These are phyloP conservation scores for Hydrocynus forskahlii DNA, from an alignment of 2,797 vertebrate genomes.

Conservation along the genomic window DNA sequence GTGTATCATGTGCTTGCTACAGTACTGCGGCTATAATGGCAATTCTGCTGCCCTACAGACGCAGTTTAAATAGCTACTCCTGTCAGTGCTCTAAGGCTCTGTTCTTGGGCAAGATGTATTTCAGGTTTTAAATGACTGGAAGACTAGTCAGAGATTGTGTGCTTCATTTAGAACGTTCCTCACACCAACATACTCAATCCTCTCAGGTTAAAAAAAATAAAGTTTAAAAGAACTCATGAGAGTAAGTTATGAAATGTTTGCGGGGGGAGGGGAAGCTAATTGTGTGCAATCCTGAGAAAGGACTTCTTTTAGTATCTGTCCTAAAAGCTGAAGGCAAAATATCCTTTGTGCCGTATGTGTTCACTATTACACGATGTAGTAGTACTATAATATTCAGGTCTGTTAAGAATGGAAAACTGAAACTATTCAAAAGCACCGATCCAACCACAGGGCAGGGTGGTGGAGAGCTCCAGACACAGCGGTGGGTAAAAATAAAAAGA, in stretches of 20 bases:
- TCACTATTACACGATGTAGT: conserved; percentile 51
- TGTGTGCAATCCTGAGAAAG: conserved; percentile 76
- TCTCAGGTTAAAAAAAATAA: conserved; percentile 49
- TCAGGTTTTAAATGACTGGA: conserved; percentile 68
- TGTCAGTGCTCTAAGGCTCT: conserved; percentile 49
- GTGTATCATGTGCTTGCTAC: conserved; percentile 43
- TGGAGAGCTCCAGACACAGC: not conserved
- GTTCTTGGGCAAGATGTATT: conserved; percentile 62
- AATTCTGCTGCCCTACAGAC: conserved; percentile 5
- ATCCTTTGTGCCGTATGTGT: conserved; percentile 55
- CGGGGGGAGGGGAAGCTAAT: conserved; percentile 54
- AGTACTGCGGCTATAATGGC: conserved; percentile 54
- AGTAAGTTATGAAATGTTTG: conserved; percentile 58
- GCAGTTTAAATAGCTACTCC: conserved; percentile 37
- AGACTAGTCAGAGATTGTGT: conserved; percentile 74
- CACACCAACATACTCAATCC: conserved; percentile 46
- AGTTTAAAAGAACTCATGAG: conserved; percentile 49
- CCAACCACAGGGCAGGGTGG: not conserved
- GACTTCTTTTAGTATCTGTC: conserved; percentile 48
- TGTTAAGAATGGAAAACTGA: not conserved
- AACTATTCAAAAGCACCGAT: not conserved
- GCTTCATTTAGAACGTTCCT: conserved; percentile 58
- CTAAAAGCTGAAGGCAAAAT: conserved; percentile 66
- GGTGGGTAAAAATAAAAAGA: conserved; percentile 9
- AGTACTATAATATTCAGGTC: not conserved